A percentile compares a stretch with the other conserved stretches of the same genome.
Conservation (phyloP, 2,888 invertebrate species). For the Cryptocephalus moraei region DNA sequence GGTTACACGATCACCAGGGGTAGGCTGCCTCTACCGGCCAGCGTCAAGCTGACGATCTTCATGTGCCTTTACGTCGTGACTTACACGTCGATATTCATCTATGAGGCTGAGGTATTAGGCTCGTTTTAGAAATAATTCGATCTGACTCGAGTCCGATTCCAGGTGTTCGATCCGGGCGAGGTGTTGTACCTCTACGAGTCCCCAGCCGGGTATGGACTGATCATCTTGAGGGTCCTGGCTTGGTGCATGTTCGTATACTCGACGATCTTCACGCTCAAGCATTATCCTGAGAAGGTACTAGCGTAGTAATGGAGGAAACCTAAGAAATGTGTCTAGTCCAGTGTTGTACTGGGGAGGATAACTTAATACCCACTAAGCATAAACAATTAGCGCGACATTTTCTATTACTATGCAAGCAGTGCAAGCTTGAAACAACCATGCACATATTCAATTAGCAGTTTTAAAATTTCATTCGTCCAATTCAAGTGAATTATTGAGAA, state of each 20-base stretch:
- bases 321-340: no score
- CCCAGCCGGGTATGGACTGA: constrained; percentile 76
- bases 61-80: constrained; percentile 65
- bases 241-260: constrained; percentile 73
- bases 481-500: no score
- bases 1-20: constrained; percentile 88
- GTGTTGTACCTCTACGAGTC: constrained; percentile 87
- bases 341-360: no score
- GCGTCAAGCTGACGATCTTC: constrained; percentile 69
- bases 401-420: no score
- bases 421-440: no score
- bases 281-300: constrained; percentile 68
- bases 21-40: constrained; percentile 58
- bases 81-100: constrained; percentile 67
- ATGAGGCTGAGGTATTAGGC: constrained; percentile 58
- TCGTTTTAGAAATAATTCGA: no score
- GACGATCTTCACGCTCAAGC: constrained; percentile 63
- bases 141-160: constrained; percentile 13
- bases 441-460: no score
- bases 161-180: constrained; percentile 85
- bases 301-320: no score
- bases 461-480: no score
- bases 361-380: no score
- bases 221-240: constrained; percentile 62
- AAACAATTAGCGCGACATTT: no score